phyloP scores from a whole-genome alignment of 2,113 vertebrate genomes.

The Labrus mixtus region DNA sequence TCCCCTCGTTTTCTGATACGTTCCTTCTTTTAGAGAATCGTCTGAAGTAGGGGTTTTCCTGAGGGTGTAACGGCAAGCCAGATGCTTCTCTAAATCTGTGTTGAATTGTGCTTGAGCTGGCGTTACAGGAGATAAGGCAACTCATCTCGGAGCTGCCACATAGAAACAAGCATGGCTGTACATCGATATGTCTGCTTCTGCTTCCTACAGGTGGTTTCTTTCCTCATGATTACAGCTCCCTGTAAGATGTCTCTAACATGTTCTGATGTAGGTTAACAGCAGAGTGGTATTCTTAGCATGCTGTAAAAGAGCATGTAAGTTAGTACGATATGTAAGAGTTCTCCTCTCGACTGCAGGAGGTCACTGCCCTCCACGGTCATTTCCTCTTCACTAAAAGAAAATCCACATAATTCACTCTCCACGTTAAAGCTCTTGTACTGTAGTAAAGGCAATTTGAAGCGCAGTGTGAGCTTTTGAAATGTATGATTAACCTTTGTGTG shows the following conservation, averaged over 20 bases:
- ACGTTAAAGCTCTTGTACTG: background rate
- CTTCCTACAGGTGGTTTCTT: background rate
- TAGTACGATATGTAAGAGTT: background rate
- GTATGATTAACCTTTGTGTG: slow-evolving; percentile 19
- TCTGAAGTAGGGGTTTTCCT: slow-evolving; percentile 32
- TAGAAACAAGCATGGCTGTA: slow-evolving; percentile 60
- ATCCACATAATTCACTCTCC: background rate
- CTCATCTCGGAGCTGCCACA: slow-evolving; percentile 64
- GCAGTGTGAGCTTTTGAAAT: slow-evolving; percentile 6
- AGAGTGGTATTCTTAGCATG: background rate
- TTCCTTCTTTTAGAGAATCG: background rate
- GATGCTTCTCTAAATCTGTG: slow-evolving; percentile 48
- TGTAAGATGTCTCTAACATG: background rate
- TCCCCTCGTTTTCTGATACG: background rate
- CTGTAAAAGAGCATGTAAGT: background rate
- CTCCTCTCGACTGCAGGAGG: slow-evolving; percentile 12
- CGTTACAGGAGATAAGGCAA: slow-evolving; percentile 46
- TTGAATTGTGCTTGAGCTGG: slow-evolving; percentile 55
- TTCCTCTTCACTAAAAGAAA: slow-evolving; percentile 5
- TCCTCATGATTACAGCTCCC: too few species aligned
- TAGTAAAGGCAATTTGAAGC: background rate
- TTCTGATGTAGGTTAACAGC: slow-evolving; percentile 20
- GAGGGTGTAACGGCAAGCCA: slow-evolving; percentile 12
- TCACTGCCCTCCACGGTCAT: slow-evolving; percentile 2
- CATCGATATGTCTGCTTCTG: too few species aligned